Conservation (phyloP, 2,888 invertebrate species). For the Erpobdella octoculata region DNA sequence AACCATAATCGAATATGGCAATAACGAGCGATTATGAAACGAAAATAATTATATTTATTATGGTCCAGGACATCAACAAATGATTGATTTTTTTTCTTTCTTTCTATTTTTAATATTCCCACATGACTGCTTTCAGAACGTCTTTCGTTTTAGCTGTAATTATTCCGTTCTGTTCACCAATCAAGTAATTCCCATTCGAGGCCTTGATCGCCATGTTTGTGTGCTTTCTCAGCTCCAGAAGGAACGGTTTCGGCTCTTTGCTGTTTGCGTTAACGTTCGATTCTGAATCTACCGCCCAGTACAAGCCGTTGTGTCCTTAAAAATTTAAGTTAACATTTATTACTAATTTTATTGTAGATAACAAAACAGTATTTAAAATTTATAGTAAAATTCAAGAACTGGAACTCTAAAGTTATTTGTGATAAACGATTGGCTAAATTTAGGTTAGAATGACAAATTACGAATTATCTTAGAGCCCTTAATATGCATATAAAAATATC, state of each 20-base stretch:
- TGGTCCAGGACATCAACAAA: no score
- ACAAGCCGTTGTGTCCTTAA: slow-evolving; percentile 84
- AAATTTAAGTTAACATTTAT: not conserved
- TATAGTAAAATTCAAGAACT: no score
- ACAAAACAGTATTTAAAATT: no score
- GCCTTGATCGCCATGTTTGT: slow-evolving; percentile 83
- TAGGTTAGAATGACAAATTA: no score
- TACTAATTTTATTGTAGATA: not conserved
- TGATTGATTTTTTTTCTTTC: not conserved
- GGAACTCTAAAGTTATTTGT: no score
- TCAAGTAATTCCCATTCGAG: slow-evolving; percentile 56
- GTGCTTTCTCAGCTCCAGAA: slow-evolving; percentile 82
- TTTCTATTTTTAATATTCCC: slow-evolving; percentile 38
- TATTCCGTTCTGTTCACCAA: slow-evolving; percentile 50
- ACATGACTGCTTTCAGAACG: slow-evolving; percentile 34
- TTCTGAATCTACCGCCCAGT: slow-evolving; percentile 85
- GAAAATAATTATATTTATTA: no score
- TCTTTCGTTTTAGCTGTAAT: slow-evolving; percentile 41
- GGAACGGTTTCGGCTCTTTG: slow-evolving; percentile 75
- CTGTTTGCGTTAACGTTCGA: slow-evolving; percentile 72
- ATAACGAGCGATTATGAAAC: no score
- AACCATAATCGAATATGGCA: no score
- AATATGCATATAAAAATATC: no score
- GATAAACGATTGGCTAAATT: no score
- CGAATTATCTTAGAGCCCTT: no score